These are phyloP conservation scores for Netelia melanura DNA, from an alignment of 2,888 invertebrate species.

Conservation along the genomic window DNA sequence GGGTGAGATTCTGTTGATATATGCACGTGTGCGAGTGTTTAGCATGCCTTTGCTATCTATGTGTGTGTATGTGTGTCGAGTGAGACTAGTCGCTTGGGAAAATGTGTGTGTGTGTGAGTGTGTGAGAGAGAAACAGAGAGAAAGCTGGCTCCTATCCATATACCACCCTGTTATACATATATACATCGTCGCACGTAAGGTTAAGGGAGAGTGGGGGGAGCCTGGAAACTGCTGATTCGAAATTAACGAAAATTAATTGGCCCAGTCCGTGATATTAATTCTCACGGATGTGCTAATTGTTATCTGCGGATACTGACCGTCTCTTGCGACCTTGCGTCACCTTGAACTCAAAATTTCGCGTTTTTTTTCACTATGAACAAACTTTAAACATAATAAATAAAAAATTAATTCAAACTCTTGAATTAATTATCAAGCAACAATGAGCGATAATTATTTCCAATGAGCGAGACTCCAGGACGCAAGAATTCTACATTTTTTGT, in stretches of 20 bases:
- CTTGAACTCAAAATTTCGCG: not conserved
- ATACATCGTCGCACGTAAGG: constrained; percentile 6
- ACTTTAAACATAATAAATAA: not conserved
- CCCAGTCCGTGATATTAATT: constrained; percentile 82
- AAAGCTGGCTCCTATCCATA: not conserved
- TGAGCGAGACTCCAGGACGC: no score
- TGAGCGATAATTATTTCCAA: not conserved
- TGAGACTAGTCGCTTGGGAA: constrained; percentile 42
- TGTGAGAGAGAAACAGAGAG: constrained; percentile 21
- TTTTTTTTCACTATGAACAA: not conserved
- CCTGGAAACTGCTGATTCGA: constrained; percentile 83
- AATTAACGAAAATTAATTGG: constrained; percentile 84
- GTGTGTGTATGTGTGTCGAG: constrained; percentile 43
- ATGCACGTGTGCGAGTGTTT: constrained; percentile 34
- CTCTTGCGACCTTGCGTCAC: not conserved
- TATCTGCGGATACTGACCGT: constrained; percentile 71
- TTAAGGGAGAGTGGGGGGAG: constrained; percentile 53
- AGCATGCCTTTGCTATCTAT: constrained; percentile 3
- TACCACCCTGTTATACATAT: not conserved
- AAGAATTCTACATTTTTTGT: not conserved
- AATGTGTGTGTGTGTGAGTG: not conserved
- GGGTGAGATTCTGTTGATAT: constrained; percentile 29
- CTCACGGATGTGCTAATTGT: constrained; percentile 81
- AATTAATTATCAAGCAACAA: not conserved
- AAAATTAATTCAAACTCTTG: not conserved